Evolutionary conservation across 2,797 vertebrate species (phyloP).

Genomic region (Phaenicophaeus curvirostris): DNA sequence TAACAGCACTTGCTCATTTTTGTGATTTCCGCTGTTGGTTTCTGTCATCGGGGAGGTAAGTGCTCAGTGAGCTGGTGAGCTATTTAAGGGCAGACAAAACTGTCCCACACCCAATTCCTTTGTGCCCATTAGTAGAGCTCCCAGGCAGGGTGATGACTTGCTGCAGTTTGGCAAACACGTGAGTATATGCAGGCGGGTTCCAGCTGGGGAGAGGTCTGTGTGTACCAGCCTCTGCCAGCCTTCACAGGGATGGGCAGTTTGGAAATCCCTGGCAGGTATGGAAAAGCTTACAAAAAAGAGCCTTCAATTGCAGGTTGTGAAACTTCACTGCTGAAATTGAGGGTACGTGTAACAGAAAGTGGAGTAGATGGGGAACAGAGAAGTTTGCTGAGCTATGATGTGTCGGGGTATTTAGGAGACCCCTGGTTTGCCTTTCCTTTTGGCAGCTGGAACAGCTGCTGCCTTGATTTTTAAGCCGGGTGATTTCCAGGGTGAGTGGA

Average conservation of each 20-base stretch:
- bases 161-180: background rate
- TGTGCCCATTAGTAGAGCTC: background rate
- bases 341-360: background rate
- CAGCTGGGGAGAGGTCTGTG: background rate
- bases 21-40: background rate
- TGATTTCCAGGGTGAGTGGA: background rate
- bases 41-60: background rate
- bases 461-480: background rate
- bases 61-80: background rate
- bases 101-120: background rate
- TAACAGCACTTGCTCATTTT: background rate
- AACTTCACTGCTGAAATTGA: background rate
- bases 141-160: background rate
- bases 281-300: background rate
- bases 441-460: background rate
- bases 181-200: background rate
- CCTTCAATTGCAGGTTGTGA: background rate
- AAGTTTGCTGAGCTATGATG: background rate
- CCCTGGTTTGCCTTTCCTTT: background rate
- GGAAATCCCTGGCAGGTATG: background rate
- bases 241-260: background rate
- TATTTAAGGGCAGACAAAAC: background rate
- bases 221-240: background rate
- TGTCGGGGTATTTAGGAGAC: background rate
- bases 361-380: background rate